These are phyloP conservation scores for Heliocidaris tuberculata DNA, from an alignment of 35 echinoderm and acorn worm species.

Conservation along the genomic window DNA sequence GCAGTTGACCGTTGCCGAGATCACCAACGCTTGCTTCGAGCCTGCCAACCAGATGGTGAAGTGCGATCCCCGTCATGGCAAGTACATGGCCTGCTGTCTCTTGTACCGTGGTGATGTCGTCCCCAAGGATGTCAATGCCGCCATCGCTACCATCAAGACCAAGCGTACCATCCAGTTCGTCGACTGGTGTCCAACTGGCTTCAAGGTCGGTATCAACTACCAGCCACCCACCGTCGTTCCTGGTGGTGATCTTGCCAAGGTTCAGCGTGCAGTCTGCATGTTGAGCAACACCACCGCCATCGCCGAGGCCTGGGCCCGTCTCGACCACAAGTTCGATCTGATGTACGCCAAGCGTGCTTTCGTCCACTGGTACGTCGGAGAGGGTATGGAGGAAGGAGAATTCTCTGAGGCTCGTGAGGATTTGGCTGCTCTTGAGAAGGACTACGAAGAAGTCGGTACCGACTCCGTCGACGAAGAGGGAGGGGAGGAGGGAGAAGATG, in stretches of 20 bases:
- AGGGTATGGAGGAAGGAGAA: constrained; percentile 63
- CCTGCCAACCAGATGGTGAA: constrained; percentile 90
- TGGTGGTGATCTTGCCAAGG: constrained; percentile 84
- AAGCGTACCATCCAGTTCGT: constrained; percentile 87
- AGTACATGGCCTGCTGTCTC: constrained; percentile 86
- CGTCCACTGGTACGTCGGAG: constrained; percentile 76
- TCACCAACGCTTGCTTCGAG: constrained; percentile 80
- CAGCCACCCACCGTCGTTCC: constrained; percentile 87
- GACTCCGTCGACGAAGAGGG: constrained; percentile 42
- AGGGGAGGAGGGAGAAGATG: neutral
- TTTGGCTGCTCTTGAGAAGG: constrained; percentile 60
- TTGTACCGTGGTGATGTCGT: constrained; percentile 78
- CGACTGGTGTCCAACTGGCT: constrained; percentile 86
- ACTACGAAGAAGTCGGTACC: constrained; percentile 72
- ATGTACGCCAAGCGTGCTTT: constrained; percentile 77
- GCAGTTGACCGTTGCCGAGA: constrained; percentile 77
- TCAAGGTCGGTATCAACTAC: constrained; percentile 93
- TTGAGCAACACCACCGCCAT: constrained; percentile 76
- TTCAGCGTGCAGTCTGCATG: constrained; percentile 66
- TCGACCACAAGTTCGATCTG: constrained; percentile 90
- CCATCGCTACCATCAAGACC: constrained; percentile 84
- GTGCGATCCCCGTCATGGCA: constrained; percentile 80
- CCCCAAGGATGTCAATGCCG: constrained; percentile 83
- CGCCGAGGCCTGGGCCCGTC: constrained; percentile 85
- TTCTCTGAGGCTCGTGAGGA: constrained; percentile 80